Base-by-base conservation (phyloP, 2,797 vertebrate genomes). In the Schizopygopsis malacanthus region DNA sequence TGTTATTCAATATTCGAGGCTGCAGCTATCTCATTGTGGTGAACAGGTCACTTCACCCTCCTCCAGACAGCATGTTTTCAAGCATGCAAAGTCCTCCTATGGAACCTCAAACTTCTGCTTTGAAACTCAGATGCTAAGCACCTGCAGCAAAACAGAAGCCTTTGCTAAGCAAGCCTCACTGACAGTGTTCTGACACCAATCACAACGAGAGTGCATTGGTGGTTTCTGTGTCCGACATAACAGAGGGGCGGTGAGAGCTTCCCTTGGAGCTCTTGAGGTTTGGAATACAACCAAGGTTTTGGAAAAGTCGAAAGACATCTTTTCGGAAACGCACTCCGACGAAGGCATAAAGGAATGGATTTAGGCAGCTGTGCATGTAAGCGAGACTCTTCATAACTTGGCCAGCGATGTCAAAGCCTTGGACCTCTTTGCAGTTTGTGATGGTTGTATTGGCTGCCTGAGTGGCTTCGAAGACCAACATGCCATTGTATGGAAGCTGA, bases 291-390 rank as follows among this genome's bases (percentile, higher is more conserved):
- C 90, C 15, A 9, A 90, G 11, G 47, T 75, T 63, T n/a, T 10
- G 91, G 81, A 96, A 73, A 43, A 96, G 89, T 54, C 84, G 93
- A 13, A 89, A 0, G 9, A 98, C 65, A 0, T 96, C 97, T 0
- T 25, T 92, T 70, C 96, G 94, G 91, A 98, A 98, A 0, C 95
- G 94, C 15, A 94, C 92, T 0, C 97, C 98, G 2, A 97, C 94
- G 1, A 99, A 98, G 28, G 93, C 96, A 0, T 98, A 98, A 75
- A 99, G 95, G 82, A 98, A 92, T 0, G 97, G 97, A 89, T 98
- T 98, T 87, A 98, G 94, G 91, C 97, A 97, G 84, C 96, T 96
- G 87, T 98, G 97, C 75, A 94, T 81, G 89, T 97, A 98, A 52
- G 97, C 97, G 0, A 97, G 63, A 37, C 93, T 93, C 90, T 96